phyloP scores from a whole-genome alignment of 2,113 vertebrate species.

The Tachuris rubrigastra region DNA sequence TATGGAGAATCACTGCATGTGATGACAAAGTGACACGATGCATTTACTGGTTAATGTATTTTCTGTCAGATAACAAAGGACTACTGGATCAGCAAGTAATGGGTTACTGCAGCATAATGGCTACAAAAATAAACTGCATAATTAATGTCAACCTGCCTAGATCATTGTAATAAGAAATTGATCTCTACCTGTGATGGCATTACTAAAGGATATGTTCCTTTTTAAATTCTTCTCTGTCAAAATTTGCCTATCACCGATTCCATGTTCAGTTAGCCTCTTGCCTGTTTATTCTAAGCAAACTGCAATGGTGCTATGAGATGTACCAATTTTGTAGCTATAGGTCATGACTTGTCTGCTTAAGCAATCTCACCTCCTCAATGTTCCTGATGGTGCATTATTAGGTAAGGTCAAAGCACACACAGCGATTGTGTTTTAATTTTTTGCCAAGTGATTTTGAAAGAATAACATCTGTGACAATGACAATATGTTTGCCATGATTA shows the following conservation, averaged over 20 bases:
- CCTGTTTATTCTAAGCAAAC: background rate
- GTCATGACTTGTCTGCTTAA: background rate
- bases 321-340: background rate
- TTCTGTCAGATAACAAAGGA: background rate
- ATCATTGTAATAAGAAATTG: background rate
- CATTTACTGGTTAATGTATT: background rate
- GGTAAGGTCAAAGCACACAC: background rate
- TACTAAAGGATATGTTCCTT: background rate
- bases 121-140: background rate
- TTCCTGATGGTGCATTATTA: background rate
- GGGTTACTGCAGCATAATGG: background rate
- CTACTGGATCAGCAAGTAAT: background rate
- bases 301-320: background rate
- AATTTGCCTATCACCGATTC: background rate
- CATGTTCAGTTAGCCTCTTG: background rate
- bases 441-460: slow-evolving; percentile 24
- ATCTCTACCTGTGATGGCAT: background rate
- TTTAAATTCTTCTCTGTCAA: background rate
- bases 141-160: background rate
- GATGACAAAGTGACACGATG: background rate
- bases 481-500: slow-evolving; percentile 32
- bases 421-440: background rate
- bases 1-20: background rate
- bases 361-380: background rate
- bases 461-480: background rate